Percentiles rank a stretch among this genome's conserved stretches.
These are phyloP conservation scores for Oxycera nigricornis DNA, from an alignment of 2,888 invertebrate species.

Conservation along the genomic window DNA sequence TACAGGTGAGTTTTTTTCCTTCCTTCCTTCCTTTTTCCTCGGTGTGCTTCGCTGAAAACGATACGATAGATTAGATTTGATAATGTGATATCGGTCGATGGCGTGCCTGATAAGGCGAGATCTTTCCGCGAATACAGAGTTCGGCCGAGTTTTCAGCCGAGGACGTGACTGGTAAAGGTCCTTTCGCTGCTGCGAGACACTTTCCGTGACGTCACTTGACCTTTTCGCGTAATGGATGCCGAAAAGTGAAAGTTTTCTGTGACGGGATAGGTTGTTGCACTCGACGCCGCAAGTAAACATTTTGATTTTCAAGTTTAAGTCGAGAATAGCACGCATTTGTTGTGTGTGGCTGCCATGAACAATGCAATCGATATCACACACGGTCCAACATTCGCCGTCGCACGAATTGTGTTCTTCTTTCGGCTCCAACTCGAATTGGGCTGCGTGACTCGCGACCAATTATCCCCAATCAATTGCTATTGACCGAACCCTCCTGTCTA, in stretches of 20 bases:
- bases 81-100: no score
- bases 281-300: neutral
- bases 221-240: neutral
- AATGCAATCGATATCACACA: neutral
- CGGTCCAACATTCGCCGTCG: neutral
- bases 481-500: neutral
- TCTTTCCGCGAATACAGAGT: neutral
- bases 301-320: neutral
- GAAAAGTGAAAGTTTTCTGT: slow-evolving; percentile 18
- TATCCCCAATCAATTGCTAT: neutral
- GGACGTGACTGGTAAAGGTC: neutral
- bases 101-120: neutral
- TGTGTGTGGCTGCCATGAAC: neutral
- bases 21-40: no score
- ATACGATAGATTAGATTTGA: no score
- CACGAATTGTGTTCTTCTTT: neutral
- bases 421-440: neutral
- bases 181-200: neutral
- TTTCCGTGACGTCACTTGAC: slow-evolving; percentile 30
- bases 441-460: neutral
- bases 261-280: slow-evolving; percentile 13
- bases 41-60: no score
- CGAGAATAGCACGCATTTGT: neutral
- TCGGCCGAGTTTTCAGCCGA: neutral
- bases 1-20: slow-evolving; percentile 73